These are phyloP conservation scores for Nemurella pictetii DNA, from an alignment of 2,888 invertebrate species.

Conservation along the genomic window DNA sequence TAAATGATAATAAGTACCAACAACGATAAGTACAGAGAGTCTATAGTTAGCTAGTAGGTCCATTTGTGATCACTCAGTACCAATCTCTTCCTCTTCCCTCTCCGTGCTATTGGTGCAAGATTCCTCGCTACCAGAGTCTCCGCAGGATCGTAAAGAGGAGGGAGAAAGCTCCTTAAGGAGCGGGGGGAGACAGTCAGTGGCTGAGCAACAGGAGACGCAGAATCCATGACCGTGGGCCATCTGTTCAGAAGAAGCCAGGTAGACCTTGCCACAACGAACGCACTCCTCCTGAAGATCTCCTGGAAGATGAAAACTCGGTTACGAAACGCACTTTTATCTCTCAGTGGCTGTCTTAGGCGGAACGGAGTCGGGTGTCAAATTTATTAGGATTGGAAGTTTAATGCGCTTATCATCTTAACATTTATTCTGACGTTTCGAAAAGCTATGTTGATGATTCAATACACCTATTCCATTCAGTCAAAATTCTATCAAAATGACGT, in stretches of 20 bases:
- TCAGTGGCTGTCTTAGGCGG: too few species aligned
- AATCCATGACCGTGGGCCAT: conserved; percentile 50
- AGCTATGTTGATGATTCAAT: too few species aligned
- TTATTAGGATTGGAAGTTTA: too few species aligned
- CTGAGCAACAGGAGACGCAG: conserved; percentile 50
- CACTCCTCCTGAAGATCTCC: conserved; percentile 65
- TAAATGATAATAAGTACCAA: background rate
- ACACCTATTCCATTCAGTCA: too few species aligned
- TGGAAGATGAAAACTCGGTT: conserved; percentile 45
- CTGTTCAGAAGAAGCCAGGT: conserved; percentile 50
- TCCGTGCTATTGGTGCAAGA: conserved; percentile 43
- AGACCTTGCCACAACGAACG: conserved; percentile 61
- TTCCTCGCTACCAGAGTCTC: conserved; percentile 44
- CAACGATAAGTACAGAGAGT: background rate
- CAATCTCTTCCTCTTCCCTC: conserved; percentile 44
- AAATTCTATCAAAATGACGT: too few species aligned
- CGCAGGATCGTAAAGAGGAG: conserved; percentile 42
- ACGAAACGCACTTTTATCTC: background rate
- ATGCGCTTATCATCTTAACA: too few species aligned
- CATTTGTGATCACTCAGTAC: background rate
- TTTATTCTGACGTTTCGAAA: too few species aligned
- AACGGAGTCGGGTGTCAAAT: too few species aligned
- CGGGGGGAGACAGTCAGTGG: conserved; percentile 40
- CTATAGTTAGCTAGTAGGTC: too few species aligned
- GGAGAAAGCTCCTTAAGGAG: conserved; percentile 39